phyloP scores from a whole-genome alignment of 1,140 invertebrate genomes.

The Tetranychus cinnabarinus region DNA sequence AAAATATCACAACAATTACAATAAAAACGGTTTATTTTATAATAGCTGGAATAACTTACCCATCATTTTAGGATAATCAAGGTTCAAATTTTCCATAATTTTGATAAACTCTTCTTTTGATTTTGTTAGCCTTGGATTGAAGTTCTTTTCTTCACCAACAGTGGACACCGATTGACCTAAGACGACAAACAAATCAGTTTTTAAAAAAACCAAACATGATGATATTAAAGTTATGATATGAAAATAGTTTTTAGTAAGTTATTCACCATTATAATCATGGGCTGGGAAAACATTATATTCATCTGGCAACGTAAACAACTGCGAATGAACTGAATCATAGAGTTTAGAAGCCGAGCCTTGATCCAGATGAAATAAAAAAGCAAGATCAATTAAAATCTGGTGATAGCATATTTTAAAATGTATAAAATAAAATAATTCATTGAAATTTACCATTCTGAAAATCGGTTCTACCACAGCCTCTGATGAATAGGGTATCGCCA shows the following conservation, averaged over 20 bases:
- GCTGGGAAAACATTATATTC: conserved; percentile 69
- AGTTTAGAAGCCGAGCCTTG: conserved; percentile 47
- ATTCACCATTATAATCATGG: conserved; percentile 61
- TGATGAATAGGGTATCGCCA: conserved; percentile 75
- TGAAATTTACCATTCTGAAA: conserved; percentile 29
- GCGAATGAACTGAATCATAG: conserved; percentile 66
- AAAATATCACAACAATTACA: background rate
- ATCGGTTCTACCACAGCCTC: conserved; percentile 40
- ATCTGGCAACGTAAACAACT: conserved; percentile 68
- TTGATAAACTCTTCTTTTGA: conserved; percentile 55
- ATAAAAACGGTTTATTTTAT: background rate
- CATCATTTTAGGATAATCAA: conserved; percentile 87
- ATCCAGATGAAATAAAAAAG: no score
- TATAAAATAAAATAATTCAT: background rate
- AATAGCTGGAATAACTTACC: conserved; percentile 31
- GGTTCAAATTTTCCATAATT: conserved; percentile 82
- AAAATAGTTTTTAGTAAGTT: no score
- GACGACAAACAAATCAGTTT: background rate
- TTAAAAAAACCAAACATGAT: background rate
- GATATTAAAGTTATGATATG: no score
- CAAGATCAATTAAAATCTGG: no score
- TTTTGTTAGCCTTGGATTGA: conserved; percentile 74
- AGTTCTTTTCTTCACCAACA: conserved; percentile 69
- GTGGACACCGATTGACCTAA: conserved; percentile 38
- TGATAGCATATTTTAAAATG: no score